A percentile compares a stretch with the other conserved stretches of the same genome.
These are phyloP conservation scores for Caerostris darwini DNA, from an alignment of 1,140 invertebrate genomes.

Conservation along the genomic window DNA sequence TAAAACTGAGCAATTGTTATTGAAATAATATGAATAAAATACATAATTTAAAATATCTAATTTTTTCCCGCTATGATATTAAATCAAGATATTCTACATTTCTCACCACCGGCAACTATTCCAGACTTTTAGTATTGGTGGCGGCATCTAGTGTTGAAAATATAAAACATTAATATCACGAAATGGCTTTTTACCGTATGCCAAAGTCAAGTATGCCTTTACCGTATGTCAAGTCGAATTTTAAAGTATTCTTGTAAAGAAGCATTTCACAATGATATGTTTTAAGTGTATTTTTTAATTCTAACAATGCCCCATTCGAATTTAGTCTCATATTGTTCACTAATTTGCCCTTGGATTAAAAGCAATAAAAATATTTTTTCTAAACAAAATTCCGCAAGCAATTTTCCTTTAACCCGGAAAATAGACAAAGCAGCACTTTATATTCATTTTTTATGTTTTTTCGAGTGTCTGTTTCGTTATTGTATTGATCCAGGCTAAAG, in stretches of 20 bases:
- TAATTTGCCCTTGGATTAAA: constrained; percentile 17
- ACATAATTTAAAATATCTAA: no score
- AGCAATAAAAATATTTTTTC: not conserved
- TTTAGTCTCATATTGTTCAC: not conserved
- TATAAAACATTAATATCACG: no score
- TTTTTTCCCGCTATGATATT: no score
- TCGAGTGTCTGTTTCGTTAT: not conserved
- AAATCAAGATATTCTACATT: no score
- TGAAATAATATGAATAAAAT: no score
- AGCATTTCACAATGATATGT: no score
- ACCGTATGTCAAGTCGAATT: no score
- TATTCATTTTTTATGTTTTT: constrained; percentile 7
- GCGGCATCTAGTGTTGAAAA: not conserved
- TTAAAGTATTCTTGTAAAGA: no score
- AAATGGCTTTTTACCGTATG: no score
- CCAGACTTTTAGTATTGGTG: not conserved
- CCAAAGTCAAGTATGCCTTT: no score
- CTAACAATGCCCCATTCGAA: not conserved
- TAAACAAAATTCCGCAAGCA: not conserved
- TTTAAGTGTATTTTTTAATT: no score
- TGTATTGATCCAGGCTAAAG: not conserved
- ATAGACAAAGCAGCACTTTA: not conserved
- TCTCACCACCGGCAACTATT: not conserved
- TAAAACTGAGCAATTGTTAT: no score
- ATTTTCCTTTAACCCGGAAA: constrained; percentile 34